Evolutionary conservation across 2,888 invertebrate genomes (phyloP).

Genomic region (Eupithecia inturbata): DNA sequence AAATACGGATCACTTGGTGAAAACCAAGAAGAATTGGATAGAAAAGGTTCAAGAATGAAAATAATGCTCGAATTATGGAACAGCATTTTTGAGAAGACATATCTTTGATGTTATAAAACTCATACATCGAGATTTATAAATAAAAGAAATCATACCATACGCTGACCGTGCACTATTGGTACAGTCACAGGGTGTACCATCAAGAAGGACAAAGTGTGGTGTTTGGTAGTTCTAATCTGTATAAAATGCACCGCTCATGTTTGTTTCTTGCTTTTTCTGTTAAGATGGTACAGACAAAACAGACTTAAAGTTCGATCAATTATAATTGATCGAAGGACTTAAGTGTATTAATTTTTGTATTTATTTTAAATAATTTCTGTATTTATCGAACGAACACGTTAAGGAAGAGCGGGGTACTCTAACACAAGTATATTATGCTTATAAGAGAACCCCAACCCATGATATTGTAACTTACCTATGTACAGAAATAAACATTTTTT

Average conservation of each 20-base stretch:
- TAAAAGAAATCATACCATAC: not conserved
- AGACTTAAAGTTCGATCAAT: too few species aligned
- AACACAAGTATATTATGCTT: too few species aligned
- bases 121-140: too few species aligned
- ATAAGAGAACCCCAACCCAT: too few species aligned
- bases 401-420: too few species aligned
- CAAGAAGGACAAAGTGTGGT: not conserved
- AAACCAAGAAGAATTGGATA: not conserved
- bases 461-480: too few species aligned
- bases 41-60: not conserved
- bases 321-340: too few species aligned
- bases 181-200: not conserved
- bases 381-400: too few species aligned
- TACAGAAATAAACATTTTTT: too few species aligned
- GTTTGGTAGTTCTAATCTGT: not conserved
- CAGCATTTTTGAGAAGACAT: not conserved
- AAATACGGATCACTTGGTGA: slow-evolving; percentile 9
- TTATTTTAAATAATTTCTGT: too few species aligned
- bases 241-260: not conserved
- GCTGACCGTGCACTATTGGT: not conserved
- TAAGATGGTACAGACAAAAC: too few species aligned
- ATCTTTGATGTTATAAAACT: not conserved
- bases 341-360: too few species aligned
- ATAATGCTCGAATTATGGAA: not conserved
- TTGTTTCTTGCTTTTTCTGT: not conserved